Evolutionary conservation across 2,888 invertebrate genomes (phyloP).

Genomic region (Melieria crassipennis): DNA sequence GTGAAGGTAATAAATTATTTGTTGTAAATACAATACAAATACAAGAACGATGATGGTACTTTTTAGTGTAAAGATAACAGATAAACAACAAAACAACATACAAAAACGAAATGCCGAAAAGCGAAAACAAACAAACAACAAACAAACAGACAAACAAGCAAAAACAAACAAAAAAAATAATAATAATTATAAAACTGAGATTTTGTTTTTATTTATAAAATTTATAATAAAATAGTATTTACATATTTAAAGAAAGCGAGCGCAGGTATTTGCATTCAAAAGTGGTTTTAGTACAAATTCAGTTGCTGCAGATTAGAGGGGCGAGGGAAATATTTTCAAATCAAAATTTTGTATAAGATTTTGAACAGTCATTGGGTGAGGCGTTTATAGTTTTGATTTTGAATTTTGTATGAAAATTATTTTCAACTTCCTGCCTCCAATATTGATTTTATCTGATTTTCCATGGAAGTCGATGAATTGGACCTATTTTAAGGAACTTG

Average conservation of each 20-base stretch:
- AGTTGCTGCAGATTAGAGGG: too few species aligned
- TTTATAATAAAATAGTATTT: slow-evolving; percentile 36
- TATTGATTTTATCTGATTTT: too few species aligned
- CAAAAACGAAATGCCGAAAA: slow-evolving; percentile 44
- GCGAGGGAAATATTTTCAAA: too few species aligned
- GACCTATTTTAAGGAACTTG: too few species aligned
- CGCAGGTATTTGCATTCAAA: slow-evolving; percentile 7
- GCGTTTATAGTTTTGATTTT: too few species aligned
- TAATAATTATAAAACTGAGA: slow-evolving; percentile 51
- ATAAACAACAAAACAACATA: slow-evolving; percentile 45
- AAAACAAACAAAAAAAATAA: slow-evolving; percentile 50
- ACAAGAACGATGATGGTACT: slow-evolving; percentile 55
- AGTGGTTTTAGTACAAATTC: background rate
- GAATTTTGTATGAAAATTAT: too few species aligned
- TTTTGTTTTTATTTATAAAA: slow-evolving; percentile 33
- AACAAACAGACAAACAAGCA: slow-evolving; percentile 45
- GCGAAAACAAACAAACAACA: slow-evolving; percentile 38
- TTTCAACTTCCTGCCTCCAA: too few species aligned
- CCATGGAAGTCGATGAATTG: too few species aligned
- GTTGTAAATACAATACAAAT: slow-evolving; percentile 59
- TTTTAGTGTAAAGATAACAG: slow-evolving; percentile 60
- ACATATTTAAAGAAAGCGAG: slow-evolving; percentile 29
- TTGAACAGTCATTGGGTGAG: too few species aligned
- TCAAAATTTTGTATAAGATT: too few species aligned
- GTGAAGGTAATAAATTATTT: slow-evolving; percentile 54